These are phyloP conservation scores for Cyanoderma ruficeps DNA, from an alignment of 2,113 vertebrate genomes.

Conservation along the genomic window DNA sequence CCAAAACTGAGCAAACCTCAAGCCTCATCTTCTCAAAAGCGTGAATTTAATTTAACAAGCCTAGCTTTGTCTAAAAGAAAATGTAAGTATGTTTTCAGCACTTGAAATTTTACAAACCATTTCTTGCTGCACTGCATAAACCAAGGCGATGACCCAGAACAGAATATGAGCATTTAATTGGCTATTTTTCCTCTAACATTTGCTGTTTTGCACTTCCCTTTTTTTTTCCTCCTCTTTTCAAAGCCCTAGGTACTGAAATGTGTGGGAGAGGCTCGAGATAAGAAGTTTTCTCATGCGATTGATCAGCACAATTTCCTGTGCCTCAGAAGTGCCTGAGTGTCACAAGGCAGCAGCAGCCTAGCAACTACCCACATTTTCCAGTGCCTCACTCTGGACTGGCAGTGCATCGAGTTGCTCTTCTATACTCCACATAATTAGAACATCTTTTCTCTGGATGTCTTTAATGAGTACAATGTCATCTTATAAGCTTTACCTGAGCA, in stretches of 20 bases:
- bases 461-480: background rate
- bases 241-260: background rate
- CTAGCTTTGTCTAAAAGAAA: background rate
- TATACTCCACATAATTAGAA: background rate
- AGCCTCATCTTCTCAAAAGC: constrained; percentile 9
- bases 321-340: background rate
- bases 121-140: background rate
- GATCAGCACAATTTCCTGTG: constrained; percentile 14
- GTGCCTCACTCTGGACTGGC: background rate
- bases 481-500: background rate
- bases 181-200: background rate
- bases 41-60: constrained; percentile 21
- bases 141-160: background rate
- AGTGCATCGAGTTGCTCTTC: background rate
- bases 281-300: background rate
- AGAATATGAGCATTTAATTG: background rate
- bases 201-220: background rate
- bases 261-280: constrained; percentile 31
- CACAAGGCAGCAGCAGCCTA: constrained; percentile 14
- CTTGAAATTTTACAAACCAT: constrained; percentile 7
- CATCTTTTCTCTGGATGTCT: background rate
- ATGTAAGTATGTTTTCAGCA: background rate
- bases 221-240: background rate
- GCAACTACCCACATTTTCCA: constrained; percentile 2
- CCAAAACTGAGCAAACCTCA: background rate